A percentile compares a stretch with the other conserved stretches of the same genome.
phyloP scores from a whole-genome alignment of 1,140 invertebrate genomes.

The Panagrolaimus sp. region DNA sequence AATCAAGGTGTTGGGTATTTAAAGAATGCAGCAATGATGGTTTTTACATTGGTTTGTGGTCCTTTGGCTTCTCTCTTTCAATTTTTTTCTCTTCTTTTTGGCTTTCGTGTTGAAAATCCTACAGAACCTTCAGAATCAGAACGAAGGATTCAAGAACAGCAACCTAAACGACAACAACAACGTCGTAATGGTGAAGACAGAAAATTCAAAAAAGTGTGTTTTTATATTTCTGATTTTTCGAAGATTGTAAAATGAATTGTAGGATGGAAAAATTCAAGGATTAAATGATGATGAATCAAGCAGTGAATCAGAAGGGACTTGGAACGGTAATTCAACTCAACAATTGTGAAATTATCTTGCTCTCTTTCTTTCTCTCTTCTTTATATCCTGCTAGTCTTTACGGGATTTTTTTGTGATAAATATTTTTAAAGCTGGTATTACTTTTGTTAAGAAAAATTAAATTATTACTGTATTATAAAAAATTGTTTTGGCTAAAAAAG shows the following conservation, averaged over 20 bases:
- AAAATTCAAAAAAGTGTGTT: neutral
- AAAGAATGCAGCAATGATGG: neutral
- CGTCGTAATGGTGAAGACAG: neutral
- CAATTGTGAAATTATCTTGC: neutral
- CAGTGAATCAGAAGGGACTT: neutral
- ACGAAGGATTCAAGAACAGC: neutral
- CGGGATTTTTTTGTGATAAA: too few relatives aligned
- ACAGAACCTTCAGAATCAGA: neutral
- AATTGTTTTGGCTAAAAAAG: too few relatives aligned
- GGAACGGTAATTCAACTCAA: conserved; percentile 13
- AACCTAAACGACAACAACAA: neutral
- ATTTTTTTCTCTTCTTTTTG: neutral
- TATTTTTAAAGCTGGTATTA: too few relatives aligned
- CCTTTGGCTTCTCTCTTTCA: neutral
- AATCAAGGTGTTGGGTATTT: neutral
- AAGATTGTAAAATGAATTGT: neutral
- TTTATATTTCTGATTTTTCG: neutral
- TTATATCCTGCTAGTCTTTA: too few relatives aligned
- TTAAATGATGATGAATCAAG: neutral
- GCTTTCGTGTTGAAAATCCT: conserved; percentile 6
- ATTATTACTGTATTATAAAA: too few relatives aligned
- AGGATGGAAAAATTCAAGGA: conserved; percentile 3
- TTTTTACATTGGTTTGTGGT: neutral
- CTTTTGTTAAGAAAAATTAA: too few relatives aligned
- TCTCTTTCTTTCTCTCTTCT: too few relatives aligned